Conservation (phyloP, 1,140 invertebrate genomes). For the Spodoptera litura region DNA sequence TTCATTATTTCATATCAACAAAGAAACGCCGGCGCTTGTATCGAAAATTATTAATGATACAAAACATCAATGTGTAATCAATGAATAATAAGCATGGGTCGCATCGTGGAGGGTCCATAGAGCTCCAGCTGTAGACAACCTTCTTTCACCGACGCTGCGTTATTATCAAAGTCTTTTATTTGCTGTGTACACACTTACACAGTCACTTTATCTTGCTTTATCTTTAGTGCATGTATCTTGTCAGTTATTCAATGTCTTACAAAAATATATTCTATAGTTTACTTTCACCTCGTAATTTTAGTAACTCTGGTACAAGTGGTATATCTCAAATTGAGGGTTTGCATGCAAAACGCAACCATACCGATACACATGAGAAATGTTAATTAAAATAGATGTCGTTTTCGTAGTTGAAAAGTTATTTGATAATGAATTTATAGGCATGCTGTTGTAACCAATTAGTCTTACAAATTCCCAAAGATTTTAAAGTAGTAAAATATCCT, state of each 20-base stretch:
- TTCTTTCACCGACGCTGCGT: slow-evolving; percentile 34
- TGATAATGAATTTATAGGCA: not conserved
- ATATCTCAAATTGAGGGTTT: slow-evolving; percentile 31
- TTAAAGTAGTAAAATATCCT: too few relatives aligned
- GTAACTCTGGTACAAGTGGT: slow-evolving; percentile 6
- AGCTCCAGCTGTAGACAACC: not conserved
- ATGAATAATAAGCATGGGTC: slow-evolving; percentile 31
- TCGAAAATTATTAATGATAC: slow-evolving; percentile 34
- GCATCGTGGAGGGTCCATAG: slow-evolving; percentile 29
- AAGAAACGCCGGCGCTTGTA: not conserved
- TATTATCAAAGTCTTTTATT: slow-evolving; percentile 35
- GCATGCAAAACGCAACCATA: slow-evolving; percentile 20
- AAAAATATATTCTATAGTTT: slow-evolving; percentile 23
- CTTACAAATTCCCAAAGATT: too few relatives aligned
- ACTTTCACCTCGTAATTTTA: slow-evolving; percentile 35
- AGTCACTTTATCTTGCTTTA: slow-evolving; percentile 34
- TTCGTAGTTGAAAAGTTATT: slow-evolving; percentile 1
- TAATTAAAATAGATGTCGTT: slow-evolving; percentile 29
- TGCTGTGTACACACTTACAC: slow-evolving; percentile 8
- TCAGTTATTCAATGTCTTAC: slow-evolving; percentile 38
- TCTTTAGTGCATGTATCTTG: slow-evolving; percentile 42
- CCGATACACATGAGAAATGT: slow-evolving; percentile 36
- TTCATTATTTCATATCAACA: slow-evolving; percentile 13
- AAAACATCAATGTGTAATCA: slow-evolving; percentile 34
- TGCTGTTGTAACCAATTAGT: not conserved